phyloP scores from a whole-genome alignment of 2,797 vertebrate species.

The Cossypha polioptera region DNA sequence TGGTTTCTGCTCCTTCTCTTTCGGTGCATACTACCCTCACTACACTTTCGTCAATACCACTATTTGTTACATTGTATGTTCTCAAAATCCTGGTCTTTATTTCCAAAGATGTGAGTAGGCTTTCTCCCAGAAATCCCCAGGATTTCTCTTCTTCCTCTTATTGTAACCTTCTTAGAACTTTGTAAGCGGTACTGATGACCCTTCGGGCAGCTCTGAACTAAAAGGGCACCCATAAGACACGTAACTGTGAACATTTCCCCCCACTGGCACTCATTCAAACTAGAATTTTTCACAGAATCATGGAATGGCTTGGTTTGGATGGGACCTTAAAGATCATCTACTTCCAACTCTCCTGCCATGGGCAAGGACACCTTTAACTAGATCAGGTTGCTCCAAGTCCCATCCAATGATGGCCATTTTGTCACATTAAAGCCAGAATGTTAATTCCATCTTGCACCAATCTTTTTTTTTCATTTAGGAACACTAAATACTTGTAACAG shows the following conservation, averaged over 20 bases:
- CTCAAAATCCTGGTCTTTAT: neutral
- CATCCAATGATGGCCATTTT: neutral
- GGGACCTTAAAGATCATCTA: neutral
- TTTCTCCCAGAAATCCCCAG: neutral
- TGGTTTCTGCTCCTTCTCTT: neutral
- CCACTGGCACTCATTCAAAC: neutral
- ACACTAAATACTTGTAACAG: neutral
- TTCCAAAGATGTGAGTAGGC: neutral
- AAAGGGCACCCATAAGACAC: neutral
- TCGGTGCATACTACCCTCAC: neutral
- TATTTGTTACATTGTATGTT: neutral
- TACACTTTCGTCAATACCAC: neutral
- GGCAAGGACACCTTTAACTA: neutral
- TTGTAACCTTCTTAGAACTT: neutral
- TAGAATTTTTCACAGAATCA: neutral
- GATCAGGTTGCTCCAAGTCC: neutral
- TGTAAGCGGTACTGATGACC: neutral
- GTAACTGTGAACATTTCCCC: neutral
- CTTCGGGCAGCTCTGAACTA: neutral
- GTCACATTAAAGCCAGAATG: neutral
- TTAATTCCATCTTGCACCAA: neutral
- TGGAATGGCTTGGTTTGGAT: neutral
- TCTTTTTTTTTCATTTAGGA: neutral
- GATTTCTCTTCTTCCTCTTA: neutral
- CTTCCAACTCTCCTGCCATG: neutral